A percentile compares a stretch with the other conserved stretches of the same genome.
Evolutionary conservation across 2,888 invertebrate species (phyloP).

Genomic region (Cabera pusaria): DNA sequence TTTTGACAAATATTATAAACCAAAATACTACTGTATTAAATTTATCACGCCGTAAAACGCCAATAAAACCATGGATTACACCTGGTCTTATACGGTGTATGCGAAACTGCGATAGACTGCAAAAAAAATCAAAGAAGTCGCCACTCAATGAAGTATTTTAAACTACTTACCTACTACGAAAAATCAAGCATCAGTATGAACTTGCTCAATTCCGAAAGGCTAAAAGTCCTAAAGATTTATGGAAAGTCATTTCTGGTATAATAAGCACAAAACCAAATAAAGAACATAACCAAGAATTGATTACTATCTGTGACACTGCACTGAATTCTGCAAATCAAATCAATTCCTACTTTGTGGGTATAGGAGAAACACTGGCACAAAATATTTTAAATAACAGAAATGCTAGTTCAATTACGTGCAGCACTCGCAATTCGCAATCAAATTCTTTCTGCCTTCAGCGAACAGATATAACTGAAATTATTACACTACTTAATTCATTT

Average conservation of each 20-base stretch:
- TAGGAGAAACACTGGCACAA: neutral
- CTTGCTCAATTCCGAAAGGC: neutral
- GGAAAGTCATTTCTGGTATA: neutral
- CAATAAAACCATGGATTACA: no score
- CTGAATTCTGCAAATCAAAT: neutral
- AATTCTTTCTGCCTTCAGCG: conserved; percentile 2
- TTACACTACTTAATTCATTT: conserved; percentile 1
- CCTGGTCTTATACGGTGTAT: no score
- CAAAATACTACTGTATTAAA: neutral
- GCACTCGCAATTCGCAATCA: neutral
- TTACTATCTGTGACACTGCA: neutral
- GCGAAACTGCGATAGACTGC: neutral
- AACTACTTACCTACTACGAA: neutral
- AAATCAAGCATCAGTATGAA: neutral
- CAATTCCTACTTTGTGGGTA: neutral
- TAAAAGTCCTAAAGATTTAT: neutral
- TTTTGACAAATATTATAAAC: no score
- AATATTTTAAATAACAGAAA: neutral
- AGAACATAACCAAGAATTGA: neutral
- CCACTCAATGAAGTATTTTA: neutral
- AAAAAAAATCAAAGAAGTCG: neutral
- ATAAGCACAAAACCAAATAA: neutral
- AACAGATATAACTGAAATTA: conserved; percentile 3
- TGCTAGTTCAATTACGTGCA: no score
- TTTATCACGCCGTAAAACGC: no score